Percentiles rank a stretch among this genome's conserved stretches.
These are phyloP conservation scores for Pristionchus arcanus DNA, from an alignment of 2,888 invertebrate genomes.

Conservation along the genomic window DNA sequence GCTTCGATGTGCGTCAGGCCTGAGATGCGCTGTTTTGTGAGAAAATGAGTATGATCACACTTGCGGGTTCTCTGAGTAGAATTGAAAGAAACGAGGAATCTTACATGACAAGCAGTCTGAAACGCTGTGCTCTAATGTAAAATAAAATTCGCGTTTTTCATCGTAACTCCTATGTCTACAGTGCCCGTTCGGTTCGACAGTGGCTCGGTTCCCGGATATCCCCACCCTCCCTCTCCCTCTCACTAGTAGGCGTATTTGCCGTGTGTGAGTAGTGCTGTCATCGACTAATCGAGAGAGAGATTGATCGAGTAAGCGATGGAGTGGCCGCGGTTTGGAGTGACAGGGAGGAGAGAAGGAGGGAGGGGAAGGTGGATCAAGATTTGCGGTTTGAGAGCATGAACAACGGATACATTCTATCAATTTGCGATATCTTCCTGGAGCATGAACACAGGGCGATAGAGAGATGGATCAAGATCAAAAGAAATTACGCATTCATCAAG, in stretches of 20 bases:
- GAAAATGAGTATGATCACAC: neutral
- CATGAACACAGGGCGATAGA: too few relatives aligned
- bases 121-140: too few relatives aligned
- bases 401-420: too few relatives aligned
- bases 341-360: neutral
- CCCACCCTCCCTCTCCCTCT: neutral
- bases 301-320: neutral
- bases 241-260: conserved; percentile 28
- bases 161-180: too few relatives aligned
- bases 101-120: too few relatives aligned
- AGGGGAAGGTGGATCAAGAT: neutral
- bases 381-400: too few relatives aligned
- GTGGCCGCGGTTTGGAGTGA: neutral
- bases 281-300: conserved; percentile 28
- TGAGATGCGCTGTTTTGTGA: too few relatives aligned
- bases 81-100: too few relatives aligned
- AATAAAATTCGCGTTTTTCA: too few relatives aligned
- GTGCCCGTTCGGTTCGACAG: neutral
- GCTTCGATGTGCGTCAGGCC: neutral
- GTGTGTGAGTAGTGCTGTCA: neutral
- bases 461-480: too few relatives aligned
- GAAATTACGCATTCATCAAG: too few relatives aligned
- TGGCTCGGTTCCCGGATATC: neutral
- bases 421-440: too few relatives aligned
- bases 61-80: neutral